Base-by-base conservation (phyloP, 2,797 vertebrate genomes). In the Huso huso region DNA sequence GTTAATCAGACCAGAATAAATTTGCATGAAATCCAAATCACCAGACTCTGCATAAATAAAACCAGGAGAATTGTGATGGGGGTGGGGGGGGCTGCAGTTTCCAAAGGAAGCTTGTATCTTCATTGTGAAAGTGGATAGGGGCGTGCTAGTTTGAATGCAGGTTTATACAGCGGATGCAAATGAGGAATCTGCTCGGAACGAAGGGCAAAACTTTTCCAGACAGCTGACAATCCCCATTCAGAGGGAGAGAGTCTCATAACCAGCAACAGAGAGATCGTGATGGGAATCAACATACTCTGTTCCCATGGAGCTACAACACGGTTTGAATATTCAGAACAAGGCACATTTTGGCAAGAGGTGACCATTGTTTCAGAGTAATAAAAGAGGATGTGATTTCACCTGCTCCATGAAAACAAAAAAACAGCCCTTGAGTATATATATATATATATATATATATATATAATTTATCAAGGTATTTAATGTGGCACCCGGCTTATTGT, bases 111-210 rank as follows among this genome's bases (percentile, higher is more conserved):
- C 78, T 78, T 81, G 82, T 70, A 69, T 73, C 69, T 78, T 77
- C 82, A 89, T 88, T 88, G 85, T 87, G 78, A 73, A 72, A 72
- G 73, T 71, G 82, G 84, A 87, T 82, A 82, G 85, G 89, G 86
- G 83, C 86, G 83, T 82, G 86, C 87, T 81, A 71, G 84, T 94
- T 94, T 92, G 92, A 92, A 95, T 93, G 90, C 85, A 81, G 85
- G 77, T 71, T 76, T 83, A 85, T 85, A 91, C 88, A 91, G 84
- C 88, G 84, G 88, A 95, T 95, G 94, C 83, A 94, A 96, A 96
- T 94, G 80, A 79, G 65, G 82, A 90, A 85, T 84, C 87, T 83
- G 88, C 88, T 81, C 85, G 87, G 82, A 88, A 88, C 87, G 91
- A 89, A 90, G 90, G 89, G 84, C 89, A 85, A 73, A 72, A 80